Evolutionary conservation across 2,797 vertebrate genomes (phyloP), one percentile per base, ranked within the genome.

Genomic region (Perodicticus potto): DNA sequence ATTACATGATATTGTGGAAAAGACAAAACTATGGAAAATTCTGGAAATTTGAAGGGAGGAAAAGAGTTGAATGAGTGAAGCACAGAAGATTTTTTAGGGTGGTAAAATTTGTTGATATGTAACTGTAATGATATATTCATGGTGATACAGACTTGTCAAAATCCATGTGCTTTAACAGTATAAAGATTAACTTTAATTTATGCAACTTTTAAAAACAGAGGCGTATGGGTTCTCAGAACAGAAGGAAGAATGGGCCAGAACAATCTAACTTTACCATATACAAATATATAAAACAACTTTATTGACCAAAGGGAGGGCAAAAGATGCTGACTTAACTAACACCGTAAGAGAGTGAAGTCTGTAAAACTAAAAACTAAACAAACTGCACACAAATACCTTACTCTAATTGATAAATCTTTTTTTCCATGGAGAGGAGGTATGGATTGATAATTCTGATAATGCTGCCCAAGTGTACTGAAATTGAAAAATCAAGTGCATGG

Each of bases 11-110:
- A 73, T 78, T 87, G 7, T 10, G 34, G 14, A 83, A 84, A 88
- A 91, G 37, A 32, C 25, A 91, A 91, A 91, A 55, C 43, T 69
- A 73, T 43, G 34, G 25, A 57, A 45, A 65, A 80, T 92, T 94
- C 49, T 22, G 73, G 78, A 12, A 29, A 73, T 45, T 94, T 77
- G 34, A 22, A 32, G 14, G 13, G 16, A 23, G 13, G 4, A 37
- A 67, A 8, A 72, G 27, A 13, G 45, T 2, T 57, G 27, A 55
- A 34, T 72, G 17, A 14, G 22, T 55, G 49, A 91, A 88, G 22
- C 22, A 37, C 13, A 34, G 22, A 11, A 12, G 3, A 45, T 17
- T 45, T 92, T 74, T 69, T 81, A 81, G 23, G 27, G 19, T 69
- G 9, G 2, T 63, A 23, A 81, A 67, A 69, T 0, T 0, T 3